Evolutionary conservation across 2,797 vertebrate genomes (phyloP), one percentile per base, ranked within the genome.

Genomic region (Euthynnus affinis): DNA sequence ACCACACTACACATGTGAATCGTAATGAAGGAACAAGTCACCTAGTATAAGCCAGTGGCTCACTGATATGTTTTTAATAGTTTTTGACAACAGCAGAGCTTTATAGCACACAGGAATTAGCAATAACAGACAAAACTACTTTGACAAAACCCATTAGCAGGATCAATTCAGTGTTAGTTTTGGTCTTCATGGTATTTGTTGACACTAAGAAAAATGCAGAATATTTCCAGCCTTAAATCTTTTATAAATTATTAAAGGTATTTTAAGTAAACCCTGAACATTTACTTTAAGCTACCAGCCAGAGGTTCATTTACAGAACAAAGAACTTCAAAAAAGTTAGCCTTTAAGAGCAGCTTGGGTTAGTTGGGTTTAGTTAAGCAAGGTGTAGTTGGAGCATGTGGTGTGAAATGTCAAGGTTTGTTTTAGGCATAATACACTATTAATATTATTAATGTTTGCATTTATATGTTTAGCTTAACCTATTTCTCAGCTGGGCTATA

Each of bases 311-410:
- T 53, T n/a, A 51, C 44, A 70, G 13, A 55, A 52, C 4, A 66
- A 69, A 70, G 4, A 64, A 64, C 12, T n/a, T 27, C 7, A 18
- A 44, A 76, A 40, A 32, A 42, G 52, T 32, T 17, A 40, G 34
- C 1, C 1, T 71, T 76, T 1, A 62, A 17, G 17, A 63, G 73
- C 70, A 76, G 78, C 56, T 68, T 22, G 22, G 70, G 88, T 91
- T 88, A 90, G 90, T 82, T 74, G 9, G 61, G 78, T 76, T 90
- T 76, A 78, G 81, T 89, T 49, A 64, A 79, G 68, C n/a, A 51
- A 17, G 59, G 34, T 79, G 71, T 71, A 18, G 46, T 34, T 52
- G 44, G 51, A 78, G 84, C 22, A 64, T 67, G 44, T 52, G 53
- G 40, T 72, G 53, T 84, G 83, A 81, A 84, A 84, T 70, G 78